Percentiles rank a stretch among this genome's conserved stretches.
phyloP scores from a whole-genome alignment of 2,113 vertebrate species.

The Danionella cerebrum region DNA sequence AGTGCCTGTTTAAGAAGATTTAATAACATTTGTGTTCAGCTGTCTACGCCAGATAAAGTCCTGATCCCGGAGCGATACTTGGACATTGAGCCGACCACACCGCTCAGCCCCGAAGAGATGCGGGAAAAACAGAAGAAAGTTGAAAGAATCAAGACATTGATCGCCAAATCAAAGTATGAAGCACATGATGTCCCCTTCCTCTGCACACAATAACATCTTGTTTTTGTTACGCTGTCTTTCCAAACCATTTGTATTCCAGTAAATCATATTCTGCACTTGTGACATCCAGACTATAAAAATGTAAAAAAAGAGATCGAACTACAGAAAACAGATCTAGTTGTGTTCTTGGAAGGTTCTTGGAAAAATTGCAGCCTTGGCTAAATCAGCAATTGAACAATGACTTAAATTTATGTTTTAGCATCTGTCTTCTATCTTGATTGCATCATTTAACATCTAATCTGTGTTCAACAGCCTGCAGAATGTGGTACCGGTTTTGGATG shows the following conservation, averaged over 20 bases:
- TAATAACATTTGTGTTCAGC: constrained; percentile 48
- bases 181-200: not conserved
- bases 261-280: not conserved
- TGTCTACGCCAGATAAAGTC: constrained; percentile 80
- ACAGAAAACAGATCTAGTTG: not conserved
- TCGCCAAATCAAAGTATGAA: constrained; percentile 92
- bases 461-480: constrained; percentile 80
- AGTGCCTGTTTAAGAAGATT: not conserved
- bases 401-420: not conserved
- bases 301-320: not conserved
- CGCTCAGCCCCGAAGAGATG: constrained; percentile 85
- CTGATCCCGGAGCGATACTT: constrained; percentile 83
- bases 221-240: not conserved
- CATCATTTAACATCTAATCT: not conserved
- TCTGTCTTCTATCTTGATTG: not conserved
- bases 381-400: not conserved
- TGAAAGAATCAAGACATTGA: constrained; percentile 91
- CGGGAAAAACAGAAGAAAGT: constrained; percentile 94
- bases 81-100: constrained; percentile 70
- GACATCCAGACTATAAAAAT: not conserved
- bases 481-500: constrained; percentile 78
- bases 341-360: no score
- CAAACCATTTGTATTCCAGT: not conserved
- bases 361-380: not conserved
- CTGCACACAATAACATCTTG: not conserved